Conservation (phyloP, 2,113 vertebrate genomes). For the Python bivittatus region DNA sequence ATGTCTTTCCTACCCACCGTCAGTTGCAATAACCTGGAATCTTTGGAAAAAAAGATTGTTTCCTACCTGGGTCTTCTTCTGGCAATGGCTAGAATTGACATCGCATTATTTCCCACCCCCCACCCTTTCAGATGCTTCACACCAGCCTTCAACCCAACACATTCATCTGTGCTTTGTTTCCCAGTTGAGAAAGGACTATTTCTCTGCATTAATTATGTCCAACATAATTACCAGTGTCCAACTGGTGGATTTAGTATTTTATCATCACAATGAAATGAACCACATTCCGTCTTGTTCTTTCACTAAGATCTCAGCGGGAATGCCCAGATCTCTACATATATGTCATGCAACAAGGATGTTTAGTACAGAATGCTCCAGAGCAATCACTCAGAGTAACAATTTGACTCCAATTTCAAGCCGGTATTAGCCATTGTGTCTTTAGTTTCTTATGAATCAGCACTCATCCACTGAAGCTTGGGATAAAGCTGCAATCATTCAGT, state of each 20-base stretch:
- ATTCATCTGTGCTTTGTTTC: constrained; percentile 7
- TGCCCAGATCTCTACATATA: constrained; percentile 48
- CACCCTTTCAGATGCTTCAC: not conserved
- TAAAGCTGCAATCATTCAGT: not conserved
- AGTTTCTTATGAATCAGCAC: constrained; percentile 8
- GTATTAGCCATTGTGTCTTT: constrained; percentile 16
- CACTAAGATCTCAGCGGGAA: constrained; percentile 22
- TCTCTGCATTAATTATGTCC: constrained; percentile 35
- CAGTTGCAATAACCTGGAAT: not conserved
- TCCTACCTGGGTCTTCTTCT: not conserved
- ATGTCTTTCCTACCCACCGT: not conserved
- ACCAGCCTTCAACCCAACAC: not conserved
- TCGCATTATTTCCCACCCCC: not conserved
- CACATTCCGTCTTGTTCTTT: constrained; percentile 35
- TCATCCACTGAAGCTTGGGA: constrained; percentile 8
- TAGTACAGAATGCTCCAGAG: constrained; percentile 44
- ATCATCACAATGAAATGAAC: constrained; percentile 30
- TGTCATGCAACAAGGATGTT: constrained; percentile 21
- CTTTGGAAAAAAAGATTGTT: not conserved
- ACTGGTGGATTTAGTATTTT: constrained; percentile 18
- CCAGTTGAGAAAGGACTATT: constrained; percentile 22
- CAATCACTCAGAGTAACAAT: constrained; percentile 42
- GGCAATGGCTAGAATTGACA: not conserved
- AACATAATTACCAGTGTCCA: no score
- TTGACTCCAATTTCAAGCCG: constrained; percentile 41